Evolutionary conservation across 1,140 invertebrate genomes (phyloP).

Genomic region (Drosophila sulfurigaster): DNA sequence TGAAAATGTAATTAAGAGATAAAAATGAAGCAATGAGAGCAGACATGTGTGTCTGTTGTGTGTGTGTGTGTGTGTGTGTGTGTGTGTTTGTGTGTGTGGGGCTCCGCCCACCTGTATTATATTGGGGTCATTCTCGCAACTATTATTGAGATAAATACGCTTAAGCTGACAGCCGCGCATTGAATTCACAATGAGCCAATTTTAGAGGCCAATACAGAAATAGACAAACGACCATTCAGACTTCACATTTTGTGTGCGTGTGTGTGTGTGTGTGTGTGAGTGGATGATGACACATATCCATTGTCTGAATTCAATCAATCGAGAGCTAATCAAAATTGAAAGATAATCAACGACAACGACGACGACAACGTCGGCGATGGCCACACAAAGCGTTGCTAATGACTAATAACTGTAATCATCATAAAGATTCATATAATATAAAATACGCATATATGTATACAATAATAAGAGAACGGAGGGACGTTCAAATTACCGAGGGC

Average conservation of each 20-base stretch:
- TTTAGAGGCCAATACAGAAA: conserved; percentile 10
- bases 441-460: conserved; percentile 28
- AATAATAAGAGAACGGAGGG: conserved; percentile 34
- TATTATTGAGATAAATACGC: conserved; percentile 27
- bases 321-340: conserved; percentile 45
- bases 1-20: conserved; percentile 81
- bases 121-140: conserved; percentile 21
- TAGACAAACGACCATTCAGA: not conserved
- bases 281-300: not conserved
- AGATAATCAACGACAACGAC: conserved; percentile 54
- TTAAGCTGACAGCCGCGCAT: conserved; percentile 13
- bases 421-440: conserved; percentile 58
- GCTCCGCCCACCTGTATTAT: conserved; percentile 44
- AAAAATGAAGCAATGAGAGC: conserved; percentile 67
- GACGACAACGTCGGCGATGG: too few relatives aligned
- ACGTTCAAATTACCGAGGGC: conserved; percentile 47
- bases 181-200: conserved; percentile 40
- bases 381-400: conserved; percentile 66
- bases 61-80: not conserved
- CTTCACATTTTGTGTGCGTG: not conserved
- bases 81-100: conserved; percentile 6
- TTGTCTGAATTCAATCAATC: conserved; percentile 19
- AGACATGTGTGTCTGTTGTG: not conserved
- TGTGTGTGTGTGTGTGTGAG: too few relatives aligned
- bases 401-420: conserved; percentile 73